Conservation (phyloP, 2,888 invertebrate species). For the Campopleginae sp. region DNA sequence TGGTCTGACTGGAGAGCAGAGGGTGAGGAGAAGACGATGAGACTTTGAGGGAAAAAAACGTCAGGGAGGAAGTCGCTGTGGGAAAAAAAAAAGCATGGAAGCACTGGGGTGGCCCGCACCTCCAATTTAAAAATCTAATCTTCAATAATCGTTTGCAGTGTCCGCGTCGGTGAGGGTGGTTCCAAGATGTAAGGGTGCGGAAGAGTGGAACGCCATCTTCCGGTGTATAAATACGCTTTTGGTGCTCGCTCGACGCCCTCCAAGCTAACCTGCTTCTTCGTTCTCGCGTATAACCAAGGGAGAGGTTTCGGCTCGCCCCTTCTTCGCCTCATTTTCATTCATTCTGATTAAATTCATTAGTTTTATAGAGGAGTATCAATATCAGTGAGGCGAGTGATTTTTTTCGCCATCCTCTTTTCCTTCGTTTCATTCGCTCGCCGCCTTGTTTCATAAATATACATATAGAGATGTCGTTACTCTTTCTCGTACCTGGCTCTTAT, state of each 20-base stretch:
- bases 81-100: constrained; percentile 67
- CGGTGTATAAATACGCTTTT: constrained; percentile 75
- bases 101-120: constrained; percentile 71
- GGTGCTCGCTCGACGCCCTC: constrained; percentile 67
- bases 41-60: constrained; percentile 40
- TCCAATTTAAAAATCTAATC: constrained; percentile 85
- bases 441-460: constrained; percentile 51
- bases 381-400: constrained; percentile 81
- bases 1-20: constrained; percentile 20
- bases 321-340: constrained; percentile 80
- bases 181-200: constrained; percentile 18
- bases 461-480: constrained; percentile 27
- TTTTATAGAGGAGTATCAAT: constrained; percentile 83
- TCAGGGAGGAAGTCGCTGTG: constrained; percentile 47
- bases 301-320: constrained; percentile 47
- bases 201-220: constrained; percentile 54
- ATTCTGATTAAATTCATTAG: constrained; percentile 84
- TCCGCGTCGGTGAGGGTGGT: constrained; percentile 70
- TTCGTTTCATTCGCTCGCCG: constrained; percentile 45
- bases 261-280: constrained; percentile 45
- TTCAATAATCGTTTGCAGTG: constrained; percentile 82
- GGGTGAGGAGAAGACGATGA: constrained; percentile 46
- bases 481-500: constrained; percentile 9
- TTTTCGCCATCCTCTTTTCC: constrained; percentile 60
- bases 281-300: constrained; percentile 4